Evolutionary conservation across 1,140 invertebrate species (phyloP).

Genomic region (Neotoxoptera formosana): DNA sequence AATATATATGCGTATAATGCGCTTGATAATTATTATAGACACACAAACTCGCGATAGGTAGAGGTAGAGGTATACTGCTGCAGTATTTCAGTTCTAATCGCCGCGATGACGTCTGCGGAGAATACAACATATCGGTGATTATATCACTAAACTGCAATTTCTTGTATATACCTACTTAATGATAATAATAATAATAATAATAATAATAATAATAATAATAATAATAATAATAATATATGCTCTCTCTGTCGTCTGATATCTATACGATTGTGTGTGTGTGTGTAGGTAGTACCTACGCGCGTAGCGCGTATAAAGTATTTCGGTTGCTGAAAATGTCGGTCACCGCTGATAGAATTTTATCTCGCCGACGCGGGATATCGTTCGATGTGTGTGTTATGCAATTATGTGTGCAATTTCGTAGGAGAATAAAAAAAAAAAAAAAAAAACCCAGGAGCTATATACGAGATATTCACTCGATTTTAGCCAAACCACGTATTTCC

Average conservation of each 20-base stretch:
- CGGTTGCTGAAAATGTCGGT: not conserved
- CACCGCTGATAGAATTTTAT: constrained; percentile 5
- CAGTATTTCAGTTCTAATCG: constrained; percentile 1
- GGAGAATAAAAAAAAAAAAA: not conserved
- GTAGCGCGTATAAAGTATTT: not conserved
- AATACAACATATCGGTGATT: not conserved
- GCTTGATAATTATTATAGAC: not conserved
- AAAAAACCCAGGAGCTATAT: not conserved
- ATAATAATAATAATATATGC: not conserved
- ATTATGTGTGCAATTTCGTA: not conserved
- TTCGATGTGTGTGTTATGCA: not conserved
- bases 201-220: not conserved
- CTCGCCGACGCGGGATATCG: not conserved
- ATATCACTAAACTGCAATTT: not conserved
- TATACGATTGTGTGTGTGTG: not conserved
- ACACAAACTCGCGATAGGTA: not conserved
- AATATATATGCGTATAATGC: not conserved
- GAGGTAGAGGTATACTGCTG: no score
- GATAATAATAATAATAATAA: not conserved
- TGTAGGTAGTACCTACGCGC: no score
- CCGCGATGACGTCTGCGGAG: not conserved
- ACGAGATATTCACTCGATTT: not conserved
- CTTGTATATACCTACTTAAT: not conserved
- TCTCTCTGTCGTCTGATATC: not conserved
- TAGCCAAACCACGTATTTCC: not conserved